phyloP scores from a whole-genome alignment of 2,888 invertebrate species.

The Acrobasis repandana region DNA sequence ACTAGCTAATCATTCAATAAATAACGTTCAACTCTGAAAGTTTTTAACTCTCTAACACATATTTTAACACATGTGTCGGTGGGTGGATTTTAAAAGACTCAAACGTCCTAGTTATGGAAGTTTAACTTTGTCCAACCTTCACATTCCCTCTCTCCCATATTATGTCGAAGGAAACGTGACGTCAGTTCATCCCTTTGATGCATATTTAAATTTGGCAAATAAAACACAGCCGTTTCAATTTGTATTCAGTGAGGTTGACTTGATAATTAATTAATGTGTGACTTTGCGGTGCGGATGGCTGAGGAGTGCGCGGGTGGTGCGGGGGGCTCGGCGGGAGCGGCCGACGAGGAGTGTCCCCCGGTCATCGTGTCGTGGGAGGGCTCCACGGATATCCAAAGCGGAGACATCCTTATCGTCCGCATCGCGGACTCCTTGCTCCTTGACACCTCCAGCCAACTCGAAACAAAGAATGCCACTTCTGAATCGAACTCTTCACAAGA shows the following conservation, averaged over 20 bases:
- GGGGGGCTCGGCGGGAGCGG: conserved; percentile 41
- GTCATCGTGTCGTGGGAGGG: conserved; percentile 86
- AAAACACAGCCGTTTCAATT: conserved; percentile 42
- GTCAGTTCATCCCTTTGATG: conserved; percentile 16
- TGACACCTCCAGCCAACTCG: conserved; percentile 51
- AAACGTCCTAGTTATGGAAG: not conserved
- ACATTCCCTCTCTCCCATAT: not conserved
- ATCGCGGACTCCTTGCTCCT: conserved; percentile 85
- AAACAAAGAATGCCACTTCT: conserved; percentile 52
- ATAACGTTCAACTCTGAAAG: too few species aligned
- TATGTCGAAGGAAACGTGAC: not conserved
- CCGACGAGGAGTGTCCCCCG: conserved; percentile 80
- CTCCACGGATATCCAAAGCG: conserved; percentile 86
- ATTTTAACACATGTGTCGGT: not conserved
- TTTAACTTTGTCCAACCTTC: conserved; percentile 13
- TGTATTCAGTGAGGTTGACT: conserved; percentile 46
- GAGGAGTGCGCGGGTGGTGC: conserved; percentile 63
- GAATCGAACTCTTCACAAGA: conserved; percentile 51
- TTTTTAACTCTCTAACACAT: too few species aligned
- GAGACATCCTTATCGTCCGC: conserved; percentile 87
- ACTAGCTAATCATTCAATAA: not conserved
- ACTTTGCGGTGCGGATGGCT: conserved; percentile 66
- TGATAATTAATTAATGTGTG: conserved; percentile 56
- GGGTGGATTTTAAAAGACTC: not conserved
- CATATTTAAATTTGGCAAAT: conserved; percentile 27